These are phyloP conservation scores for Syngnathus floridae DNA, from an alignment of 2,113 vertebrate species.

Conservation along the genomic window DNA sequence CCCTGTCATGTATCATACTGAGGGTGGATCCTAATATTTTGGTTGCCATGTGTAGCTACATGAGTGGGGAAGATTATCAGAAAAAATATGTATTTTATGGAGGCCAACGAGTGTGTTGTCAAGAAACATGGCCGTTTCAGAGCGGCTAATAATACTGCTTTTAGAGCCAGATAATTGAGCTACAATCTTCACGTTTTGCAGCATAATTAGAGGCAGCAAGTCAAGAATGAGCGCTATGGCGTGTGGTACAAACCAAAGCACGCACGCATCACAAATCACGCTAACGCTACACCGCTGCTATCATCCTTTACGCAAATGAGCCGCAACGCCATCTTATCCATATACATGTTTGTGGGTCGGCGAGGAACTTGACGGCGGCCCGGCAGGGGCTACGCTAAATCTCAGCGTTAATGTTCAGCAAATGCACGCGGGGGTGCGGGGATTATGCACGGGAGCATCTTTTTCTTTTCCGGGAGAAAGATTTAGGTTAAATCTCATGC, in stretches of 20 bases:
- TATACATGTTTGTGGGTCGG: constrained; percentile 45
- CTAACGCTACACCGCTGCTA: constrained; percentile 34
- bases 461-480: constrained; percentile 19
- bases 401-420: constrained; percentile 49
- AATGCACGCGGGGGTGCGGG: constrained; percentile 34
- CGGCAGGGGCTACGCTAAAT: constrained; percentile 33
- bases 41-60: too few relatives aligned
- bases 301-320: constrained; percentile 64
- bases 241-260: constrained; percentile 20
- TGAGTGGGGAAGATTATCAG: too few relatives aligned
- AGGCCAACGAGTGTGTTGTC: too few relatives aligned
- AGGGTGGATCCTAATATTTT: too few relatives aligned
- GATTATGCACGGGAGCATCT: constrained; percentile 45
- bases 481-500: constrained; percentile 11
- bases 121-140: too few relatives aligned
- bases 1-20: background rate
- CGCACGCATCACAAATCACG: constrained; percentile 54
- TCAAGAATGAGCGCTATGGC: constrained; percentile 2
- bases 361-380: constrained; percentile 55
- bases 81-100: too few relatives aligned
- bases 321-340: constrained; percentile 52
- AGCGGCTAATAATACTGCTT: too few relatives aligned
- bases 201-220: background rate
- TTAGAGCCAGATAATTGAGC: too few relatives aligned
- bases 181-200: background rate